Evolutionary conservation across 1,140 invertebrate species (phyloP).

Genomic region (Nephila pilipes): DNA sequence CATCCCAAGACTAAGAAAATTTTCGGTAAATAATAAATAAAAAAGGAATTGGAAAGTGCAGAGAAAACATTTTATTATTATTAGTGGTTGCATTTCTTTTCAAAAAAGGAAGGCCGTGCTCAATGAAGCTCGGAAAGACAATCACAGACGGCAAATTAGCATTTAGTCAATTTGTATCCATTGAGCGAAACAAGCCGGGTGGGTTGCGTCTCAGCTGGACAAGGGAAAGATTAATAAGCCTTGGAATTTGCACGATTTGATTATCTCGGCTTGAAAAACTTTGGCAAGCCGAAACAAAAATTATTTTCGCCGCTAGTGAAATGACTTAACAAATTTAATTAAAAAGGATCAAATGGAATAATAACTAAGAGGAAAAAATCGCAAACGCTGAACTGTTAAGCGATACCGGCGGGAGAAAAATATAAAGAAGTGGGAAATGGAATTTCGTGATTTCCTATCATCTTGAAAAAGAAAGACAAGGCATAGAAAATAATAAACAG

Average conservation of each 20-base stretch:
- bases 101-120: not conserved
- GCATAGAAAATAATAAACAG: conserved; percentile 66
- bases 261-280: conserved; percentile 76
- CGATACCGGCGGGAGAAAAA: conserved; percentile 66
- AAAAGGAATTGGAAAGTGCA: conserved; percentile 11
- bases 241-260: conserved; percentile 74
- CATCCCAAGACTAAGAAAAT: not conserved
- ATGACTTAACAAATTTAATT: conserved; percentile 77
- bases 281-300: conserved; percentile 74
- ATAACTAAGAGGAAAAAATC: conserved; percentile 71
- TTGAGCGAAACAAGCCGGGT: conserved; percentile 67
- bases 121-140: conserved; percentile 72
- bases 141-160: conserved; percentile 75
- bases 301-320: conserved; percentile 76
- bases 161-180: conserved; percentile 77
- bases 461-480: conserved; percentile 60
- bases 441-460: conserved; percentile 75
- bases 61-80: conserved; percentile 35
- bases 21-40: not conserved
- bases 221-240: conserved; percentile 76
- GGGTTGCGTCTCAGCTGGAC: conserved; percentile 69
- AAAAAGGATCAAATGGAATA: conserved; percentile 77
- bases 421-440: conserved; percentile 72
- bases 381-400: conserved; percentile 68
- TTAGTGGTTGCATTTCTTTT: conserved; percentile 32